phyloP scores from a whole-genome alignment of 2,797 vertebrate genomes.

The Ficedula albicollis region DNA sequence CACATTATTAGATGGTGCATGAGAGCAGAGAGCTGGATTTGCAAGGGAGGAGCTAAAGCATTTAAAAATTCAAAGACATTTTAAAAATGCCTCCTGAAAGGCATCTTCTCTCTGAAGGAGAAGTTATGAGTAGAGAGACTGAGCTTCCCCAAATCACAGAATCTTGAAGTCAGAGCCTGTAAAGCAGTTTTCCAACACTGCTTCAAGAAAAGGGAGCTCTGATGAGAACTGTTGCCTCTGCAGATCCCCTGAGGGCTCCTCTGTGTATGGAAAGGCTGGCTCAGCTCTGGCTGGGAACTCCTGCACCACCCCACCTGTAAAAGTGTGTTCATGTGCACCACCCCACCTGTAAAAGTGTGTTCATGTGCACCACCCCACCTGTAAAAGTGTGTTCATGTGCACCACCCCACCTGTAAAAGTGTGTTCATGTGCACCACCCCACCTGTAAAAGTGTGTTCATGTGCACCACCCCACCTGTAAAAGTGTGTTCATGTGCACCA shows the following conservation, averaged over 20 bases:
- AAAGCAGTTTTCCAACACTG: not conserved
- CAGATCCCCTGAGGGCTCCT: not conserved
- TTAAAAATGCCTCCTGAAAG: not conserved
- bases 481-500: too few species aligned
- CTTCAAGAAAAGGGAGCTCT: not conserved
- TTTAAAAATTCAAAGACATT: conserved; percentile 47
- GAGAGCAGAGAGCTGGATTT: not conserved
- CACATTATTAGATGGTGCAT: not conserved
- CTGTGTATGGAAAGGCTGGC: fast-evolving
- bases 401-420: too few species aligned
- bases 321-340: too few species aligned
- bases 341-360: too few species aligned
- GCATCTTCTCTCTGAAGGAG: not conserved
- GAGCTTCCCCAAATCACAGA: not conserved
- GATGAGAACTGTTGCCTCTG: not conserved
- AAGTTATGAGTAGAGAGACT: not conserved
- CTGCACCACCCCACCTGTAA: not conserved
- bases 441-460: fast-evolving
- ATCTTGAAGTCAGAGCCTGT: not conserved
- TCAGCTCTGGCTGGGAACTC: not conserved
- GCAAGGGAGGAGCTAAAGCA: not conserved
- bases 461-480: not conserved
- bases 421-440: too few species aligned
- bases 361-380: too few species aligned
- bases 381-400: fast-evolving